Evolutionary conservation across 1,140 invertebrate species (phyloP), one percentile per base, ranked within the genome.

Genomic region (Drosophila simulans): DNA sequence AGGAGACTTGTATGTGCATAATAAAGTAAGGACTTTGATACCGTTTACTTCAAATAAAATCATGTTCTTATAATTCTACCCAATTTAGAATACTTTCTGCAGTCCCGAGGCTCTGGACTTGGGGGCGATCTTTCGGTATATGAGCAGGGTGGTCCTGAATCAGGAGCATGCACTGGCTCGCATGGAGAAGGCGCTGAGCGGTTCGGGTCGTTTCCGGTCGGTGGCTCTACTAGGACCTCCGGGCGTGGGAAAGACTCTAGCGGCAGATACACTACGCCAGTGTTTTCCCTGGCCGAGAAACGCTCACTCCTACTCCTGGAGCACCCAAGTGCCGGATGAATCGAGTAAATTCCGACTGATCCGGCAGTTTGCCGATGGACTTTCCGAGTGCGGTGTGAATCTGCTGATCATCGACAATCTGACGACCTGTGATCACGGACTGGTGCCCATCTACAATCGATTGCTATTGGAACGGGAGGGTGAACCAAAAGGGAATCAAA

Each of bases 211-310:
- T 0, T 77, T 91, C 27, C 76, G 57, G 17, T 72, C 90, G 0
- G 71, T 91, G n/a, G 85, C 85, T 0, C 12, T 91, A 3, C 45
- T 91, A 0, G 90, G 90, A 1, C 74, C 90, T 3, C 53, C 71
- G 0, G 90, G 90, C 10, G 90, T 90, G 31, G 90, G 90, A 3
- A 91, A 91, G 27, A 55, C 63, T 0, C 48, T 91, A 5, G 65
- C 80, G 7, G 55, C 58, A 0, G 55, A 59, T n/a, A 51, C 45
- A 0, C 31, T 91, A 1, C n/a, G 43, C 1, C 35, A 76, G 5
- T 31, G 71, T 17, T 91, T 85, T 52, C 90, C 90, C 25, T 91
- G 90, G 90, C 77, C 63, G n/a, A 73, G 80, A 56, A 90, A 91
- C 25, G 77, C 74, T 5, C 83, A 90, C n/a, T 54, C 49, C 11